Conservation (phyloP, 2,888 invertebrate species). For the Limenitis camilla region DNA sequence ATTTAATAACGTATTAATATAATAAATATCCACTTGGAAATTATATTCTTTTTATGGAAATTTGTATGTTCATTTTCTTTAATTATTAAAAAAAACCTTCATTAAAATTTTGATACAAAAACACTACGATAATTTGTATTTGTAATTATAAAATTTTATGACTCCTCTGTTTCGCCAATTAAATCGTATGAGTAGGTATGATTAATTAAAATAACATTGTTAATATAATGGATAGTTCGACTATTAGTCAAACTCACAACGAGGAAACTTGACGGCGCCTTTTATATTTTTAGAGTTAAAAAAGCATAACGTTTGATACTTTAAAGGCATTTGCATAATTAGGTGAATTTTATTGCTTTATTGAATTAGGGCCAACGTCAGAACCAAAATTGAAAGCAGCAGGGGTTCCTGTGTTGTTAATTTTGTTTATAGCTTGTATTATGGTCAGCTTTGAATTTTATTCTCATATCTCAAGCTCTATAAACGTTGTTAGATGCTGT, state of each 20-base stretch:
- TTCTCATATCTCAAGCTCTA: slow-evolving; percentile 64
- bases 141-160: not conserved
- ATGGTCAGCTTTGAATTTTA: slow-evolving; percentile 67
- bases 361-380: slow-evolving; percentile 74
- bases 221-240: too few species aligned
- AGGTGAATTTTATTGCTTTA: slow-evolving; percentile 76
- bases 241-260: slow-evolving; percentile 38
- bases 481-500: slow-evolving; percentile 63
- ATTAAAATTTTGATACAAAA: too few species aligned
- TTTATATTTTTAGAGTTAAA: slow-evolving; percentile 60
- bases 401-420: slow-evolving; percentile 71
- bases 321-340: slow-evolving; percentile 73
- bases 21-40: too few species aligned
- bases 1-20: too few species aligned
- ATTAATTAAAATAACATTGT: slow-evolving; percentile 45
- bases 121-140: too few species aligned
- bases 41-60: too few species aligned
- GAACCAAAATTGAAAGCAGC: slow-evolving; percentile 73
- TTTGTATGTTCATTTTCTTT: too few species aligned
- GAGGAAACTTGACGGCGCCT: slow-evolving; percentile 51
- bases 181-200: slow-evolving; percentile 9
- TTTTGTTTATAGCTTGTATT: slow-evolving; percentile 74
- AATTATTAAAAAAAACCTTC: too few species aligned
- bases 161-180: slow-evolving; percentile 11
- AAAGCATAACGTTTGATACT: slow-evolving; percentile 64